Evolutionary conservation across 2,888 invertebrate genomes (phyloP).

Genomic region (Priocnemis perturbator): DNA sequence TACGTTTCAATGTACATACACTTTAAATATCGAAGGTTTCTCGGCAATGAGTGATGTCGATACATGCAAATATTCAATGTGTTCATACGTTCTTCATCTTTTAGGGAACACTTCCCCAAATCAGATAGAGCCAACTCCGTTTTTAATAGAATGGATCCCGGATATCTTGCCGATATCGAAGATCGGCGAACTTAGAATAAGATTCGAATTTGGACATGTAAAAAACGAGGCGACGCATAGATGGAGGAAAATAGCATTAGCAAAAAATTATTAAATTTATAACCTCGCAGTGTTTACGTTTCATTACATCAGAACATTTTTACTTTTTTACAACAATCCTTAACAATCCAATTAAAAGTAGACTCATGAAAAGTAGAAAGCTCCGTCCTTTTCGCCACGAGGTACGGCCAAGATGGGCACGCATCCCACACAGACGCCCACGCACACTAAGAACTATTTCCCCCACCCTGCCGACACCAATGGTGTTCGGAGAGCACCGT

Average conservation of each 20-base stretch:
- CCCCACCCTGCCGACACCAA: too few relatives aligned
- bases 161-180: conserved; percentile 82
- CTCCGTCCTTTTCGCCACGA: too few relatives aligned
- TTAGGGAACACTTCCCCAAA: conserved; percentile 75
- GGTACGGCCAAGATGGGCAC: too few relatives aligned
- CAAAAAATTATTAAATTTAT: conserved; percentile 58
- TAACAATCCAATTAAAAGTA: too few relatives aligned
- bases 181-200: conserved; percentile 84
- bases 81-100: conserved; percentile 22
- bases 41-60: too few relatives aligned
- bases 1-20: too few relatives aligned
- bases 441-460: too few relatives aligned
- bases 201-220: conserved; percentile 83
- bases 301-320: conserved; percentile 35
- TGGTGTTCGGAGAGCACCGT: too few relatives aligned
- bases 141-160: conserved; percentile 87
- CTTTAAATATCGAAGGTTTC: not conserved
- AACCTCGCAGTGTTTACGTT: conserved; percentile 22
- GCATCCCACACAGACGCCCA: too few relatives aligned
- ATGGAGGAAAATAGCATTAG: conserved; percentile 61
- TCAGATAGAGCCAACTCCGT: conserved; percentile 80
- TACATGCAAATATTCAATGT: conserved; percentile 2
- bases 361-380: not conserved
- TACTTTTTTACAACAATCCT: conserved; percentile 35
- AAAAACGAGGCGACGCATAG: conserved; percentile 76